These are phyloP conservation scores for Thunnus thynnus DNA, from an alignment of 2,113 vertebrate species.

Conservation along the genomic window DNA sequence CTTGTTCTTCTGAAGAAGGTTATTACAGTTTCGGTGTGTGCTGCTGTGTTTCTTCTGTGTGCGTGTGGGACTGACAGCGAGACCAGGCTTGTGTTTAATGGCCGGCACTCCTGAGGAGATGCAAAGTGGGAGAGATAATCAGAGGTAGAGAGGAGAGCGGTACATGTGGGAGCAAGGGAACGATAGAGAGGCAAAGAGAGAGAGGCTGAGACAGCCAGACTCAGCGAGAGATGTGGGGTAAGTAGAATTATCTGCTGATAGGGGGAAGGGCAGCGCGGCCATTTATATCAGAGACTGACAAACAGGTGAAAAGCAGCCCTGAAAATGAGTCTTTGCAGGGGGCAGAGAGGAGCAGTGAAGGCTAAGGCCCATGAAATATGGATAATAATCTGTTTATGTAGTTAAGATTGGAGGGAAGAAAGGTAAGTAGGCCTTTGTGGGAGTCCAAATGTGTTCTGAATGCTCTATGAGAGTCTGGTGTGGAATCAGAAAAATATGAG, in stretches of 20 bases:
- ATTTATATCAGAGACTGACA: constrained; percentile 64
- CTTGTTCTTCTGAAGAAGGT: constrained; percentile 54
- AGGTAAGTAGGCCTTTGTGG: constrained; percentile 28
- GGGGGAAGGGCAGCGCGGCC: constrained; percentile 27
- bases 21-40: constrained; percentile 34
- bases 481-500: constrained; percentile 8
- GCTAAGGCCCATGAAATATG: constrained; percentile 66
- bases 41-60: constrained; percentile 47
- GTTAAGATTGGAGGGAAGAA: constrained; percentile 46
- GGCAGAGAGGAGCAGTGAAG: constrained; percentile 44
- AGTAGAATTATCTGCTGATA: constrained; percentile 67
- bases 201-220: constrained; percentile 54
- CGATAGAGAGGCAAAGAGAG: constrained; percentile 47
- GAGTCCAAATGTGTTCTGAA: constrained; percentile 39
- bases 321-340: constrained; percentile 65
- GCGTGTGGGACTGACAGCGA: constrained; percentile 59
- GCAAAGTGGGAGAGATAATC: constrained; percentile 81
- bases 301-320: constrained; percentile 55
- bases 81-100: constrained; percentile 78
- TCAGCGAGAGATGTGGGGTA: constrained; percentile 49
- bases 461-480: constrained; percentile 10
- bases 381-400: constrained; percentile 63
- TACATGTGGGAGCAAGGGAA: constrained; percentile 71
- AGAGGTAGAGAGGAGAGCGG: constrained; percentile 67
- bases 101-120: constrained; percentile 70